Base-by-base conservation (phyloP, 2,888 invertebrate genomes). In the Hoplodrina ambigua region DNA sequence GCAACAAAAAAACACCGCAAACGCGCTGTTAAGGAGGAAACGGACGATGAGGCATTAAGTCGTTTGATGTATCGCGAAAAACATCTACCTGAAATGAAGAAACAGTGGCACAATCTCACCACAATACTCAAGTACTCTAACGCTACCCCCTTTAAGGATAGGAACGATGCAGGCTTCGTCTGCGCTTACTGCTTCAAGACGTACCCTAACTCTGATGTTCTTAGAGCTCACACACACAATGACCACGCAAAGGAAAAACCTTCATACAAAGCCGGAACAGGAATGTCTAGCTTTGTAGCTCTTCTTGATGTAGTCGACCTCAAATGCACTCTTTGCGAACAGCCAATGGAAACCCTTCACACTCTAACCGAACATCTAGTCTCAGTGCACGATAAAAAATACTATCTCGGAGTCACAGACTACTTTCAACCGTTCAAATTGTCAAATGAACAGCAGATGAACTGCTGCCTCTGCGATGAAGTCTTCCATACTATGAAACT, bases 111-210 rank as follows among this genome's bases (percentile, higher is more conserved):
- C 77, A 96, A 96, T 82, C 86, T 96, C 49, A 93, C 89, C 52
- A 93, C 93, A 0, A 81, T 96, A 49, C 90, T 96, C 50, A 92
- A 92, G 76, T 91, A 89, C 67, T 94, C 95, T 0, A 96, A 95
- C 78, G 94, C 89, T 0, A 96, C 95, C 1, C 95, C 95, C 1
- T 95, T 96, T 80, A 94, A 94, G 73, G 94, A 94, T 73, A 86
- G 94, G 33, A 95, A 94, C 53, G 95, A 94, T 69, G 94, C 95
- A 0, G 95, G 95, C 0, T 96, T 93, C 80, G 90, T 93, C 17
- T 95, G 95, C 76, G 95, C 95, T 4, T 95, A 94, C 75, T 96
- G 95, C 85, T 94, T 90, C 76, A 93, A 94, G 81, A 92, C 92
- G 0, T 95, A 88, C 78, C 93, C 94, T 0, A 91, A 93, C 58